Conservation (phyloP, 2,113 vertebrate genomes). For the Mormyrus iriodes region DNA sequence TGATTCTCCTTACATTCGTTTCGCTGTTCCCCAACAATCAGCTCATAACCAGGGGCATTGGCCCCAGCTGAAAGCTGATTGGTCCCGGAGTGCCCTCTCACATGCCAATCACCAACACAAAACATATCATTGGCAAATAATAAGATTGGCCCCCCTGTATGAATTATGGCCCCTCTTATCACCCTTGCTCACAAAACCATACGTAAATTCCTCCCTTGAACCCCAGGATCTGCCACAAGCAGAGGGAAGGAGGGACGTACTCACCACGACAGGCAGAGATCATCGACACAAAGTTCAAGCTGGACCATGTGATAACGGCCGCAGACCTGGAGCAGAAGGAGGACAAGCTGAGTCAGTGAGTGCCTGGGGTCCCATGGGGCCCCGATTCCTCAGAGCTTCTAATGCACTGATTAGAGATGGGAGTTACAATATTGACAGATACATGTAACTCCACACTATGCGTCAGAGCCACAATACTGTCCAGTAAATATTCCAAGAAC, state of each 20-base stretch:
- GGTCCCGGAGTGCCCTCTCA: neutral
- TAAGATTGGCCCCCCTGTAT: neutral
- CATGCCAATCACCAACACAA: neutral
- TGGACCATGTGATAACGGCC: slow-evolving; percentile 91
- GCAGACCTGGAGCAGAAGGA: slow-evolving; percentile 93
- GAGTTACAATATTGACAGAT: neutral
- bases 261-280: slow-evolving; percentile 93
- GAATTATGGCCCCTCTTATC: neutral
- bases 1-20: neutral
- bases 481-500: neutral
- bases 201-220: slow-evolving; percentile 28
- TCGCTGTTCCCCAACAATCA: neutral
- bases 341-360: slow-evolving; percentile 90
- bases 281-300: slow-evolving; percentile 90
- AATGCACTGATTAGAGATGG: neutral
- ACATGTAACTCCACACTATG: neutral
- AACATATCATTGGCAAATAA: neutral
- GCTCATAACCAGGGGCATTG: neutral
- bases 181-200: neutral
- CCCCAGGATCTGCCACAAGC: slow-evolving; percentile 80
- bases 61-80: neutral
- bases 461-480: neutral
- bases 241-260: slow-evolving; percentile 91
- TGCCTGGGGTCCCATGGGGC: slow-evolving; percentile 35
- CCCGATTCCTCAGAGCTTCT: neutral